These are phyloP conservation scores for Machimus rusticus DNA, from an alignment of 2,888 invertebrate species.

Conservation along the genomic window DNA sequence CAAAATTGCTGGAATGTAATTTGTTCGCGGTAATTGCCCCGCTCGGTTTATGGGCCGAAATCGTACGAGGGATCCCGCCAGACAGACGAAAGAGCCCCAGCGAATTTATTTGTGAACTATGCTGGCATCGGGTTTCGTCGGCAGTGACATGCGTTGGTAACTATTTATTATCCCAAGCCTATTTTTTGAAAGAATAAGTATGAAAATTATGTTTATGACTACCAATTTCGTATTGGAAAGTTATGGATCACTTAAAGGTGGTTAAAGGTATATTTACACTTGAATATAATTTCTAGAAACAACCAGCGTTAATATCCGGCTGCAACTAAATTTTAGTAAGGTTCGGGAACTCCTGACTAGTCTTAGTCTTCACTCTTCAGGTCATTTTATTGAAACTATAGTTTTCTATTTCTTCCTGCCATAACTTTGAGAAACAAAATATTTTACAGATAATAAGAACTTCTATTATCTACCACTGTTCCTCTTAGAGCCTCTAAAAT, in stretches of 20 bases:
- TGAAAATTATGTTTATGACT: not conserved
- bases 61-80: not conserved
- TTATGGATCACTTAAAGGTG: too few species aligned
- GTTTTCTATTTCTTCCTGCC: too few species aligned
- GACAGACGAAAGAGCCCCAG: not conserved
- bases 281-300: not conserved
- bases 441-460: too few species aligned
- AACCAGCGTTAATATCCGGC: not conserved
- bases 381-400: too few species aligned
- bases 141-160: not conserved
- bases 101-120: not conserved
- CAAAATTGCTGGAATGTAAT: slow-evolving; percentile 32
- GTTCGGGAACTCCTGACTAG: too few species aligned
- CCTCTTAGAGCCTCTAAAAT: too few species aligned
- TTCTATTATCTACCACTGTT: too few species aligned
- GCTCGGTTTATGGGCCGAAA: slow-evolving; percentile 23
- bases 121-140: not conserved
- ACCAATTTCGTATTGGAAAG: not conserved
- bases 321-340: too few species aligned
- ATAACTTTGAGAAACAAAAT: too few species aligned
- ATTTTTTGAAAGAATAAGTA: not conserved
- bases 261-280: too few species aligned
- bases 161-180: not conserved
- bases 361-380: too few species aligned
- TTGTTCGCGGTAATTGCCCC: slow-evolving; percentile 31